A percentile compares a stretch with the other conserved stretches of the same genome.
Evolutionary conservation across 2,888 invertebrate genomes (phyloP).

Genomic region (Sclerodermus sp.): DNA sequence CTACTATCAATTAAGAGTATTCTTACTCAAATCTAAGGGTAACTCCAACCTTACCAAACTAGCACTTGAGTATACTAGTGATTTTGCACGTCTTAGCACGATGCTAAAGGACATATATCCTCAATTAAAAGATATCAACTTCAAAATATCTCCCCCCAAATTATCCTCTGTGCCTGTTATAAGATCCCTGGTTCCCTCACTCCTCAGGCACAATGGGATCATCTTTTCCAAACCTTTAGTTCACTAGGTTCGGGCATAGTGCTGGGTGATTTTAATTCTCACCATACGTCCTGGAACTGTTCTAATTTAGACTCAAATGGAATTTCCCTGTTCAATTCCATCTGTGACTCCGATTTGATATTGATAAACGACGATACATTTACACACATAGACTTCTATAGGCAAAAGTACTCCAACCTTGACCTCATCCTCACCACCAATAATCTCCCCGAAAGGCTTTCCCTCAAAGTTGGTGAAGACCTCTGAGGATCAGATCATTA

Average conservation of each 20-base stretch:
- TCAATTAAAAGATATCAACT: neutral
- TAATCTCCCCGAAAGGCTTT: too few species aligned
- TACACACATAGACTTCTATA: neutral
- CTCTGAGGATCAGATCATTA: neutral
- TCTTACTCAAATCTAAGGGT: too few species aligned
- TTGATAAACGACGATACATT: neutral
- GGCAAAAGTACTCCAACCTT: too few species aligned
- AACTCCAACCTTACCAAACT: neutral
- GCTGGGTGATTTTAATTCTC: neutral
- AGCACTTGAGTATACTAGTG: neutral
- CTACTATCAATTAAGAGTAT: too few species aligned
- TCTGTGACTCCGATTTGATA: neutral
- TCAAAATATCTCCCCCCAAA: neutral
- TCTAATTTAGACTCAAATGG: neutral
- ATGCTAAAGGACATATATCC: neutral
- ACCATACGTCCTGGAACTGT: neutral
- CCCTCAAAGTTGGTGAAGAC: neutral
- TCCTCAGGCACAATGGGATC: neutral
- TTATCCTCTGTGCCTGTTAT: neutral
- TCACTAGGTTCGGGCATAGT: too few species aligned
- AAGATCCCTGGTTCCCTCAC: neutral
- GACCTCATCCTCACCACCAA: neutral
- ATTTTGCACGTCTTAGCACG: neutral
- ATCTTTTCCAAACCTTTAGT: too few species aligned
- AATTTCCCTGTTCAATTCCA: neutral